Base-by-base conservation (phyloP, 2,797 vertebrate genomes). In the Pseudochirops cupreus region DNA sequence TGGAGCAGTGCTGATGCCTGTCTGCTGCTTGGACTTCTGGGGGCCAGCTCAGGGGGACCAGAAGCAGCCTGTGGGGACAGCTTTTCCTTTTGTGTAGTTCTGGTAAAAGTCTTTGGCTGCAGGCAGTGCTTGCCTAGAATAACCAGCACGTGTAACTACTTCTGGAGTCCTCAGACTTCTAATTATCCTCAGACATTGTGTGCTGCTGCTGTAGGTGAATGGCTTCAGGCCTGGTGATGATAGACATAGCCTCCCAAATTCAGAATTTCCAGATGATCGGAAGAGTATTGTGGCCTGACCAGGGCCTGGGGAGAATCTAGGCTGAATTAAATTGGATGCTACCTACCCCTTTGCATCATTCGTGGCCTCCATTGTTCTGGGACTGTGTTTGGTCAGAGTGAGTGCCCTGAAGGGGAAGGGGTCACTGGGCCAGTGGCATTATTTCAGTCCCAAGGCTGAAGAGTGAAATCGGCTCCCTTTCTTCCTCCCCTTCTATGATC, bases 231-330 rank as follows among this genome's bases (percentile, higher is more conserved):
- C 16, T 94, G 31, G 87, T 53, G 59, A 74, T 62, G 67, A 59
- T 57, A 94, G 54, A 93, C 87, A 58, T 92, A 93, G 91, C 56
- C 90, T 82, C 67, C 56, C 93, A 62, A 94, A 33, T 92, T 97
- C 94, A 52, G 94, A 82, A 93, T 62, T 74, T 95, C n/a, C 39
- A 56, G 93, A 28, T 55, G 95, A 90, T 82, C 31, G 1, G 12
- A 31, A 14, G 12, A 67, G 59, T 67, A 5, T n/a, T 39, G 16
- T 62, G 29, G 58, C 28, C 3, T 0, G 3, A 62, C 28, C 58
- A 74, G 67, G 67, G 16, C 33, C 16, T 18, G 1, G 5, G 16
- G 1, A 13, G 95, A 59, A 89, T 90, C 21, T 87, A 62, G 56
- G 26, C 90, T 91, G 56, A 62, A 33, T 91, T 94, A 89, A 95